A percentile compares a stretch with the other conserved stretches of the same genome.
Conservation (phyloP, 2,888 invertebrate genomes). For the Hypomecis atomaria region DNA sequence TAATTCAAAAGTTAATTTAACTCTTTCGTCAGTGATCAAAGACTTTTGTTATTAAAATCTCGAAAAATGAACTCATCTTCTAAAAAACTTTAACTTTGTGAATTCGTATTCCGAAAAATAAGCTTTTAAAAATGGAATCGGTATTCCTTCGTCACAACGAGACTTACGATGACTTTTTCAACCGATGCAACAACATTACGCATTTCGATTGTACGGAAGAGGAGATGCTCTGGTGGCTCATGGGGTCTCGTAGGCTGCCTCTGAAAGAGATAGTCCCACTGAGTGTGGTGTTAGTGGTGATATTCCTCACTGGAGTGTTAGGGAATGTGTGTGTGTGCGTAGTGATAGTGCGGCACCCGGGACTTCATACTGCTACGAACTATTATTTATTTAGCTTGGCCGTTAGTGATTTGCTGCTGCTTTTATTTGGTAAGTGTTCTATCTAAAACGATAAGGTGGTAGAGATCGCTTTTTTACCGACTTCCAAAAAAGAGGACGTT, state of each 20-base stretch:
- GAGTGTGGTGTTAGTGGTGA: slow-evolving; percentile 89
- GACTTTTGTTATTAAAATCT: too few relatives aligned
- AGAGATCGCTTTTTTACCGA: not conserved
- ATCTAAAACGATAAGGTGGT: too few relatives aligned
- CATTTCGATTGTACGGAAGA: slow-evolving; percentile 85
- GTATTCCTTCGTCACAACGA: slow-evolving; percentile 68
- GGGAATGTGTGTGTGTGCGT: slow-evolving; percentile 94
- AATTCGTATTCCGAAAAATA: not conserved
- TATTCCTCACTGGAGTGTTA: slow-evolving; percentile 93
- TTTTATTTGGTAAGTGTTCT: slow-evolving; percentile 89
- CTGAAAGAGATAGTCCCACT: slow-evolving; percentile 84
- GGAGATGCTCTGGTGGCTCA: slow-evolving; percentile 83
- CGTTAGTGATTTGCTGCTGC: slow-evolving; percentile 92
- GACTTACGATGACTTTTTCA: slow-evolving; percentile 71
- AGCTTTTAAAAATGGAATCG: slow-evolving; percentile 56
- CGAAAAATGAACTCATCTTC: too few relatives aligned
- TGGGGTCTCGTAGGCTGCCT: slow-evolving; percentile 87
- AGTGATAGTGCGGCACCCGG: slow-evolving; percentile 91
- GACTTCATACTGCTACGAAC: slow-evolving; percentile 95
- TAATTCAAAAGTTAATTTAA: too few relatives aligned
- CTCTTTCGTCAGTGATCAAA: too few relatives aligned
- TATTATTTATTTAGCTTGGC: slow-evolving; percentile 96
- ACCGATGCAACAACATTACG: slow-evolving; percentile 76
- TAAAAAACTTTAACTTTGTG: too few relatives aligned
- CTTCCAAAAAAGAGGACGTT: too few relatives aligned